These are phyloP conservation scores for Ceyx melanurus DNA, from an alignment of 2,113 vertebrate species.

Conservation along the genomic window DNA sequence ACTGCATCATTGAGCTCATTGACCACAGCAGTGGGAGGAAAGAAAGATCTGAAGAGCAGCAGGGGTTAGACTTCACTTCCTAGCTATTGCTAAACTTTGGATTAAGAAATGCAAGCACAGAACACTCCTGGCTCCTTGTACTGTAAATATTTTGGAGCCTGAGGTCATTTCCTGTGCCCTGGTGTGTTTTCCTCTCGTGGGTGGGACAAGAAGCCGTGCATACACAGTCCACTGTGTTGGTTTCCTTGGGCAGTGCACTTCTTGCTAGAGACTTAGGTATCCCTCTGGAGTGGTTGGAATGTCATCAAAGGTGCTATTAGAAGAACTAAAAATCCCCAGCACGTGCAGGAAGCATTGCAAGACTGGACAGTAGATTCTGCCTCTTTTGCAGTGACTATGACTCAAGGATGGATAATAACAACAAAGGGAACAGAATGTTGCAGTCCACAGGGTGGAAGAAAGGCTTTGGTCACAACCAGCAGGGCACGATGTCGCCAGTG, in stretches of 20 bases:
- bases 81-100: not conserved
- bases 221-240: fast-evolving
- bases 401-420: slow-evolving; percentile 67
- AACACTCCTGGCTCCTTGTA: not conserved
- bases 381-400: slow-evolving; percentile 74
- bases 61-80: not conserved
- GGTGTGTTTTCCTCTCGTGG: not conserved
- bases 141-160: slow-evolving; percentile 27
- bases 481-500: slow-evolving; percentile 69
- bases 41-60: not conserved
- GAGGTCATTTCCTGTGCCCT: slow-evolving; percentile 16
- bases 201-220: not conserved
- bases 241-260: not conserved
- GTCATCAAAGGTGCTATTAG: not conserved
- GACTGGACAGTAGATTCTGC: not conserved
- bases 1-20: not conserved
- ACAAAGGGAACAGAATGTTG: slow-evolving; percentile 72
- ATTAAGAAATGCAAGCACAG: not conserved
- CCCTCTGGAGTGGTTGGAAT: not conserved
- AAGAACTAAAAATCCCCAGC: not conserved
- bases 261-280: not conserved
- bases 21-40: not conserved
- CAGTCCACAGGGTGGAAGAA: slow-evolving; percentile 76
- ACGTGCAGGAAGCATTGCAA: not conserved
- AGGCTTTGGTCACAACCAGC: slow-evolving; percentile 73